phyloP scores from a whole-genome alignment of 2,888 invertebrate species.

The Plemyria rubiginata region DNA sequence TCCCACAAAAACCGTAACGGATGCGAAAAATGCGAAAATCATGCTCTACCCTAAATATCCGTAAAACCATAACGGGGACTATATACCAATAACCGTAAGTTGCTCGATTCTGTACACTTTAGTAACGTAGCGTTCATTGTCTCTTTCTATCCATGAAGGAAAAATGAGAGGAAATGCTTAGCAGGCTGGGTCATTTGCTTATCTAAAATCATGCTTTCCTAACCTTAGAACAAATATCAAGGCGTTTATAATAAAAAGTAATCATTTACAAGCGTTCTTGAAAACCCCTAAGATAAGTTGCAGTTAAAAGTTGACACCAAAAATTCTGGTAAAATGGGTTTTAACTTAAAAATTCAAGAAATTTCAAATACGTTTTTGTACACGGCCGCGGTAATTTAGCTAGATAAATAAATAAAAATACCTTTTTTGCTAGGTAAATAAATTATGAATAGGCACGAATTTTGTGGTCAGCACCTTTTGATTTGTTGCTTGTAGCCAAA shows the following conservation, averaged over 20 bases:
- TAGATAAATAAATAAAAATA: background rate
- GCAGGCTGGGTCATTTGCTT: background rate
- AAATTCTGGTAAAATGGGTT: background rate
- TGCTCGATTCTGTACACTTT: background rate
- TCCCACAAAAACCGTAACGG: too few species aligned
- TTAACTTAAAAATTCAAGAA: background rate
- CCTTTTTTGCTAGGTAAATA: background rate
- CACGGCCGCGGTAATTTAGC: too few species aligned
- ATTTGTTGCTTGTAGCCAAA: background rate
- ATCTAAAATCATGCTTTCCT: background rate
- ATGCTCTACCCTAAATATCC: too few species aligned
- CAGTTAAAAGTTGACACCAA: background rate
- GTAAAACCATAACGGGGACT: too few species aligned
- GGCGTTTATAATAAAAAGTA: background rate
- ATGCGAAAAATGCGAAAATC: too few species aligned
- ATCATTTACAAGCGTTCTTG: background rate
- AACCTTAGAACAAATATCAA: background rate
- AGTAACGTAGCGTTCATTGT: background rate
- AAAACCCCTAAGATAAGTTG: background rate
- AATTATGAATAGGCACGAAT: background rate
- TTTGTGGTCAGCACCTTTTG: background rate
- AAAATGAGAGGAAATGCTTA: background rate
- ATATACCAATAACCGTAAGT: background rate
- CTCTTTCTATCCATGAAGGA: background rate
- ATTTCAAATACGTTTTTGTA: background rate